Percentiles rank a stretch among this genome's conserved stretches.
Conservation (phyloP, 2,113 vertebrate genomes). For the Otolemur garnettii region DNA sequence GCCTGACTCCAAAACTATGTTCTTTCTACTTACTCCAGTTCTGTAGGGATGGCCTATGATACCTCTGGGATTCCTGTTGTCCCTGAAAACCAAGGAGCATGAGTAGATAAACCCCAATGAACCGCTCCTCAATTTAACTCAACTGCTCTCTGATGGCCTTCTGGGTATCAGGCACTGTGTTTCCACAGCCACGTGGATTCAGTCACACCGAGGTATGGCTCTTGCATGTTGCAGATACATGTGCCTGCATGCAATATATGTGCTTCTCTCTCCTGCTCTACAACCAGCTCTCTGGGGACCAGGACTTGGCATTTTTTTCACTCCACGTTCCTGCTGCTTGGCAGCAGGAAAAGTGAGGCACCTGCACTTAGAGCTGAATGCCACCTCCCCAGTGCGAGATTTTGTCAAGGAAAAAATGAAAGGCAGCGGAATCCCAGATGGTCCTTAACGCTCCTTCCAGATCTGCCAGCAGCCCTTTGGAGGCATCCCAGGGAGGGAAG, state of each 20-base stretch:
- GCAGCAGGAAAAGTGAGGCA: not conserved
- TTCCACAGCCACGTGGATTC: not conserved
- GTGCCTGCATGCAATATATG: fast-evolving
- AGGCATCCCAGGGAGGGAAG: not conserved
- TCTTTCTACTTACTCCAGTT: not conserved
- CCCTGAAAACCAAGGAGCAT: not conserved
- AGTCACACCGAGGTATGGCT: fast-evolving
- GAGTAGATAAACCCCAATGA: not conserved
- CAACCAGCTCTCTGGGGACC: not conserved
- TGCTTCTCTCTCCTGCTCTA: not conserved
- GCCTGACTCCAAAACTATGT: not conserved
- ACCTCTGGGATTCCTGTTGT: not conserved
- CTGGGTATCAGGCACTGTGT: not conserved
- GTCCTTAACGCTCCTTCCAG: not conserved
- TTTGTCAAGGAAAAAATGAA: not conserved
- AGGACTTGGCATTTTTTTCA: not conserved
- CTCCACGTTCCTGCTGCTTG: fast-evolving
- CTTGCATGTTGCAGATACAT: not conserved
- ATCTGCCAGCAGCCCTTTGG: not conserved
- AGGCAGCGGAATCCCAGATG: not conserved
- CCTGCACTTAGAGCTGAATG: not conserved
- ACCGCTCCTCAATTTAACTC: not conserved
- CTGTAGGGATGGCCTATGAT: not conserved
- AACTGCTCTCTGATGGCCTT: fast-evolving
- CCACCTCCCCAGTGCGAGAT: not conserved